Evolutionary conservation across 2,888 invertebrate species (phyloP).

Genomic region (Cryptus viduatorius): DNA sequence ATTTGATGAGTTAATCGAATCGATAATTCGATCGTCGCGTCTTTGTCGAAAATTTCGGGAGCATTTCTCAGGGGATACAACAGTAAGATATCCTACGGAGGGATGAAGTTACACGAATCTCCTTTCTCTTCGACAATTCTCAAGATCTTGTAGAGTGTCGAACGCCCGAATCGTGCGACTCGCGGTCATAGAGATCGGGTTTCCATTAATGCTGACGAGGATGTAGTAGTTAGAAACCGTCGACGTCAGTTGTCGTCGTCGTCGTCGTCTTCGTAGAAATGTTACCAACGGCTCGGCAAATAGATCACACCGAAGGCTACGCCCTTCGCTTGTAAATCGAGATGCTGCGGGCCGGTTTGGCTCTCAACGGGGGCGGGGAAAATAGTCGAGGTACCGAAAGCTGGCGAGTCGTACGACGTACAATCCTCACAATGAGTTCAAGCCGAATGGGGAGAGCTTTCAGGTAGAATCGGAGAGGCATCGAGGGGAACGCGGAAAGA

Average conservation of each 20-base stretch:
- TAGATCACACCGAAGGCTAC: conserved; percentile 34
- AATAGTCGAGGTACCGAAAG: conserved; percentile 52
- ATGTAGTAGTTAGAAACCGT: conserved; percentile 57
- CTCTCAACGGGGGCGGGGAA: conserved; percentile 16
- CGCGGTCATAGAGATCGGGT: conserved; percentile 53
- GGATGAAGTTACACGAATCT: background rate
- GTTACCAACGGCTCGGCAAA: conserved; percentile 18
- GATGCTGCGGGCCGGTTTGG: conserved; percentile 12
- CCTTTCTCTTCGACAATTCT: conserved; percentile 16
- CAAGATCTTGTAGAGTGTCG: conserved; percentile 38
- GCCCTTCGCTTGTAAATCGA: conserved; percentile 65
- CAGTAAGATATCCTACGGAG: no score
- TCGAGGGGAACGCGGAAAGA: conserved; percentile 28
- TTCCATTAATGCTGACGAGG: conserved; percentile 60
- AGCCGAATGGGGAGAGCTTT: conserved; percentile 25
- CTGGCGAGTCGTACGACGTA: conserved; percentile 42
- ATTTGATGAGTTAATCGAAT: no score
- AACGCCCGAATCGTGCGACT: background rate
- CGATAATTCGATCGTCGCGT: no score
- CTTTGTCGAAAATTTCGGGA: background rate
- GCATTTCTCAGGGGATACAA: no score
- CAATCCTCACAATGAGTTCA: conserved; percentile 49
- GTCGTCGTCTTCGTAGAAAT: conserved; percentile 37
- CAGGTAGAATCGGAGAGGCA: conserved; percentile 7
- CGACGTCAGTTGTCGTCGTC: conserved; percentile 30